A percentile compares a stretch with the other conserved stretches of the same genome.
Evolutionary conservation across 1,140 invertebrate species (phyloP).

Genomic region (Onthophagus taurus): DNA sequence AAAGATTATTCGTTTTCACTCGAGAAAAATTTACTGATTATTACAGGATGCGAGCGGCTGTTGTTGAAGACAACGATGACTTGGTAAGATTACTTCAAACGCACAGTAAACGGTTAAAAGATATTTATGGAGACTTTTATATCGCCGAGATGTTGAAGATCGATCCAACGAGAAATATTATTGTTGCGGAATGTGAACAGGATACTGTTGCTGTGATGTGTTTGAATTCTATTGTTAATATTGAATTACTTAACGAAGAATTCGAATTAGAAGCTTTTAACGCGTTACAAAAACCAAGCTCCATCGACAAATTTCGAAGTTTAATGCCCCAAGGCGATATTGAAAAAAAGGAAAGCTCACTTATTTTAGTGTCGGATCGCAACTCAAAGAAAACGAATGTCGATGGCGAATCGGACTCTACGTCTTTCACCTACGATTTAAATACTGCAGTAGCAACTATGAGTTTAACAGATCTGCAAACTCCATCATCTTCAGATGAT

Average conservation of each 20-base stretch:
- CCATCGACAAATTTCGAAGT: no score
- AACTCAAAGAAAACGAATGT: no score
- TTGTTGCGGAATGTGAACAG: conserved; percentile 42
- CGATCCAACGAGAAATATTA: conserved; percentile 32
- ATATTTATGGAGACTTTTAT: conserved; percentile 60
- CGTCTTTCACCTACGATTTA: no score
- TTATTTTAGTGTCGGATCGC: no score
- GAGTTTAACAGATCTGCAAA: not conserved
- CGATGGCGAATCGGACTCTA: no score
- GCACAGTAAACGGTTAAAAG: conserved; percentile 42
- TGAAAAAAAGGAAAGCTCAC: no score
- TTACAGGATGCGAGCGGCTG: conserved; percentile 43
- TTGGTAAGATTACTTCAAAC: conserved; percentile 54
- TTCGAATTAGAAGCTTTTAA: conserved; percentile 58
- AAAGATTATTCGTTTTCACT: conserved; percentile 33
- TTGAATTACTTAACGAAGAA: conserved; percentile 50
- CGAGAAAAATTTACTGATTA: conserved; percentile 37
- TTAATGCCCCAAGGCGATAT: conserved; percentile 17
- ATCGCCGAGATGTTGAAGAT: conserved; percentile 56
- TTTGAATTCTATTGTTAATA: conserved; percentile 54
- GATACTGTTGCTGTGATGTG: conserved; percentile 45
- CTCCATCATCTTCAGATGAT: not conserved
- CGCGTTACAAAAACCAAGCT: conserved; percentile 44
- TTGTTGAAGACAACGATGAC: conserved; percentile 67
- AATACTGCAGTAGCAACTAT: conserved; percentile 7